Evolutionary conservation across 2,888 invertebrate genomes (phyloP), one percentile per base, ranked within the genome.

Genomic region (Aelia acuminata): DNA sequence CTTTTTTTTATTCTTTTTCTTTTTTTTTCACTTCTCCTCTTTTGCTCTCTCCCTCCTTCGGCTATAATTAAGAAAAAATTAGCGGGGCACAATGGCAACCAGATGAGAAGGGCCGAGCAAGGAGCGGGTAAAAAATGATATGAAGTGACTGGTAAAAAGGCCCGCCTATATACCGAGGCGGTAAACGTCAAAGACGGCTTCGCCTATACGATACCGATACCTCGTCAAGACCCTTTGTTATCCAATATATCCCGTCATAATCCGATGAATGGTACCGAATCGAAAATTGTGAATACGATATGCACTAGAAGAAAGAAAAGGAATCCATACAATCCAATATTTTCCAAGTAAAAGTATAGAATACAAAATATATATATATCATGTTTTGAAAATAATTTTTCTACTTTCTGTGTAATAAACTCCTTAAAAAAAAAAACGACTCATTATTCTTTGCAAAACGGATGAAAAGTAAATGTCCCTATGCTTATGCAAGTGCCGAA

Each of bases 41-140:
- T 75, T 39, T 39, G 18, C 22, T 39, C 43, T 43, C 35, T 70
- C 39, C 22, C 35, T 39, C 39, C 75, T 43, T 35, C 75, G 75
- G 75, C 39, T 43, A 75, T 75, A 75, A 75, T 75, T 75, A 75
- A 75, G 75, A 75, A 75, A 75, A 75, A 75, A 75, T 75, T 75
- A 43, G 75, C 75, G 75, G 75, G 13, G 39, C 39, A 75, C 75
- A 75, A 75, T 75, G 75, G 70, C 70, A 70, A 70, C 70, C 70
- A 70, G 70, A 70, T 70, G 70, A 70, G 70, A 63, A 18, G n/a
- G 26, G 70, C 18, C 70, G 8, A 18, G 70, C 31, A 18, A 43
- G 39, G 39, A 39, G 20, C 22, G 39, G 20, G 22, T 75, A 75
- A 75, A 75, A 75, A 75, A 75, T 75, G 75, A 75, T 75, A 75